Percentiles rank a stretch among this genome's conserved stretches.
Evolutionary conservation across 1,140 invertebrate genomes (phyloP).

Genomic region (Bacillus rossius): DNA sequence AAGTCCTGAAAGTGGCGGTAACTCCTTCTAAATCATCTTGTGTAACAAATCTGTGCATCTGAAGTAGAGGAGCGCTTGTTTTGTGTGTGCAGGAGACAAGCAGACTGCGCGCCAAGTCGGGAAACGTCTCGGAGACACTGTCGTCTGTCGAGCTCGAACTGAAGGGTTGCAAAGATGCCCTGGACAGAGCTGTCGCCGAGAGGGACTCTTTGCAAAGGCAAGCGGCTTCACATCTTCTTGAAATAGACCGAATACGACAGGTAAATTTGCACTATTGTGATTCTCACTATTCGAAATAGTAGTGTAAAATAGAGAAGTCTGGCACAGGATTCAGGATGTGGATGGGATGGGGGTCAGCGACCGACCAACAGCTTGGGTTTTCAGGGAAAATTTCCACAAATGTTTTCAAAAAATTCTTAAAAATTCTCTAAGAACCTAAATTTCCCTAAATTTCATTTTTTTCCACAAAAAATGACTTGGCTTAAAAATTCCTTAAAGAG

Average conservation of each 20-base stretch:
- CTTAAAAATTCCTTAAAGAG: too few species aligned
- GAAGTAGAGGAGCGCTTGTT: too few species aligned
- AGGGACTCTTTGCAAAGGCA: slow-evolving; percentile 65
- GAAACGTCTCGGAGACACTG: slow-evolving; percentile 54
- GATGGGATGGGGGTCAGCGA: too few species aligned
- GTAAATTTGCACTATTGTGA: slow-evolving; percentile 32
- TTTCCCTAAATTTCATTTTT: background rate
- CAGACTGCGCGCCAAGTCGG: slow-evolving; percentile 43
- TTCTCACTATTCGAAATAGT: too few species aligned
- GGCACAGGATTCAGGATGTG: too few species aligned
- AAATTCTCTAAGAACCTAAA: background rate
- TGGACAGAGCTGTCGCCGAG: slow-evolving; percentile 56
- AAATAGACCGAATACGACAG: slow-evolving; percentile 58
- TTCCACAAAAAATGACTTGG: too few species aligned
- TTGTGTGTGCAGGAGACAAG: slow-evolving; percentile 54
- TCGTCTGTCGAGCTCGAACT: slow-evolving; percentile 58
- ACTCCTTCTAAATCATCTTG: too few species aligned
- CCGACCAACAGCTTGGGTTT: too few species aligned
- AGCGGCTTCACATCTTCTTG: slow-evolving; percentile 53
- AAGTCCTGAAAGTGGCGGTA: too few species aligned
- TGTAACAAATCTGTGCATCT: too few species aligned
- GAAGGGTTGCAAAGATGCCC: slow-evolving; percentile 54
- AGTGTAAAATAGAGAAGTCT: too few species aligned
- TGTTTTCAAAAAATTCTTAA: background rate
- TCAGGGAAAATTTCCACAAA: too few species aligned